phyloP scores from a whole-genome alignment of 1,140 invertebrate species.

The Eciton burchellii region DNA sequence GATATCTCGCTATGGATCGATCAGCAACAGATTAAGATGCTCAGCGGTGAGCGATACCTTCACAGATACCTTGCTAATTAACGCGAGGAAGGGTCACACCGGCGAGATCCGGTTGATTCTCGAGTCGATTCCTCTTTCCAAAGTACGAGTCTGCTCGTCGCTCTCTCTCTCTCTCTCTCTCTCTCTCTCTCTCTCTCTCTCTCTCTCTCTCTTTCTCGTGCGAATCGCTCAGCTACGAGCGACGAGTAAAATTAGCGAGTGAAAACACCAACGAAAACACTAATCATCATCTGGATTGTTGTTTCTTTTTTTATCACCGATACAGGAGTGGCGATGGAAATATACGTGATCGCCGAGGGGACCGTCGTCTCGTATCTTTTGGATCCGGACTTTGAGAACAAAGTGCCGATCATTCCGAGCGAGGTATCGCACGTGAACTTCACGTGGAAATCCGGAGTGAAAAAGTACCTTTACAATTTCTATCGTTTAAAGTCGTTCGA shows the following conservation, averaged over 20 bases:
- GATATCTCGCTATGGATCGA: constrained; percentile 95
- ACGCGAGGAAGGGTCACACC: too few relatives aligned
- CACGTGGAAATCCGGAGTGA: constrained; percentile 94
- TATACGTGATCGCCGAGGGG: constrained; percentile 95
- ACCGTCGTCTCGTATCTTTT: constrained; percentile 93
- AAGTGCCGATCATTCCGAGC: constrained; percentile 95
- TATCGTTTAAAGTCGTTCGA: constrained; percentile 93
- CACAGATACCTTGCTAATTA: not conserved
- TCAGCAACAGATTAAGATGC: constrained; percentile 94
- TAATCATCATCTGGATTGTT: not conserved
- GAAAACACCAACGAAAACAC: too few relatives aligned
- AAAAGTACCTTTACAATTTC: constrained; percentile 95
- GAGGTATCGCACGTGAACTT: constrained; percentile 96
- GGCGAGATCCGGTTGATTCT: too few relatives aligned
- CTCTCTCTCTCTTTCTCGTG: too few relatives aligned
- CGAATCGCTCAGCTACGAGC: too few relatives aligned
- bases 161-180: too few relatives aligned
- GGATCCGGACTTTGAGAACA: constrained; percentile 95
- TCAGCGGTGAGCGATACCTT: constrained; percentile 89
- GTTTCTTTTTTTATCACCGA: constrained; percentile 28
- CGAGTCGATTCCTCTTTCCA: too few relatives aligned
- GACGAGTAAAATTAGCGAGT: too few relatives aligned
- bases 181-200: too few relatives aligned
- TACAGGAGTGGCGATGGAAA: constrained; percentile 93
- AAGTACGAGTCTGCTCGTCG: too few relatives aligned